Evolutionary conservation across 2,797 vertebrate genomes (phyloP), one percentile per base, ranked within the genome.

Genomic region (Argyrosomus regius): DNA sequence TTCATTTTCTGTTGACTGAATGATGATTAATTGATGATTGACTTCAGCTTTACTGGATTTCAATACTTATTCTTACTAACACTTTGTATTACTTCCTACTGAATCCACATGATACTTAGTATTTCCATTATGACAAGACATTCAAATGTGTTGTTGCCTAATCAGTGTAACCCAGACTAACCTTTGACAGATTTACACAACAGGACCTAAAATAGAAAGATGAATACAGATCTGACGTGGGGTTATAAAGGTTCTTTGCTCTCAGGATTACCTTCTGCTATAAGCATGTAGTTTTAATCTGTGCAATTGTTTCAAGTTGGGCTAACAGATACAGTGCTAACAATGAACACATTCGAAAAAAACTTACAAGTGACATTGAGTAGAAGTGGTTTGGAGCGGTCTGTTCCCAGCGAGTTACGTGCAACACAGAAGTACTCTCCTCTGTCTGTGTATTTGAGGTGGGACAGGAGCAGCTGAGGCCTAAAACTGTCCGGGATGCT

Each of bases 401-500:
- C 92, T 0, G 91, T 94, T 80, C 95, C 96, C 69, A 96, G 92
- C 0, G 94, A 90, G 90, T 95, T 96, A 28, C 94, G 92, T 0
- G 96, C 95, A 6, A 96, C 93, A 49, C 95, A 96, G 89, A 91
- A 92, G 85, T 96, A 96, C 35, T 94, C 91, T 70, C 95, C 96
- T 61, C 90, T 81, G 85, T 96, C 95, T 16, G 90, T 91, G 91
- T 94, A 89, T 73, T 76, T 90, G 63, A 95, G 82, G 66, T 60
- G 84, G 68, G 92, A 82, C 75, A 96, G 91, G 28, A 72, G 90
- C 65, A 96, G 93, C 86, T 94, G 92, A 53, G 95, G 93, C 63
- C 91, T 89, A 49, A 95, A 96, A 83, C 92, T 95, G 89, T 96
- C 94, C 28, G 95, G 95, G 76, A 96, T 77, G 70, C 95, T 96